A percentile compares a stretch with the other conserved stretches of the same genome.
Evolutionary conservation across 1,140 invertebrate species (phyloP).

Genomic region (Meteorus sp.): DNA sequence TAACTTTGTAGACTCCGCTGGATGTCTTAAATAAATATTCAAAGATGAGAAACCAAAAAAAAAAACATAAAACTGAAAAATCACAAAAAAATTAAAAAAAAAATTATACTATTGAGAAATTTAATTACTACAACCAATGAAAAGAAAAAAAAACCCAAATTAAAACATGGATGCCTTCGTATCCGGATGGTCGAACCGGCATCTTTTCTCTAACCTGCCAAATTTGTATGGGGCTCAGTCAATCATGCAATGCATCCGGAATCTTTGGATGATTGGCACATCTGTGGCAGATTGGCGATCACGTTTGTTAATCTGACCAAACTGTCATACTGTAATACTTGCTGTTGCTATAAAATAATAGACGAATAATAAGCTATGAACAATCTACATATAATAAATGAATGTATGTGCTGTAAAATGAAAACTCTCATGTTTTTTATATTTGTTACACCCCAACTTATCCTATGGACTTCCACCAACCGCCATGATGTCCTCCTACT

Average conservation of each 20-base stretch:
- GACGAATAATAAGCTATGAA: constrained; percentile 57
- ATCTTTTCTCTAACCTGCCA: constrained; percentile 48
- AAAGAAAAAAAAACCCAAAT: constrained; percentile 31
- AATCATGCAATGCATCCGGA: constrained; percentile 46
- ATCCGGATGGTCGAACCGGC: constrained; percentile 49
- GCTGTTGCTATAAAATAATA: constrained; percentile 54
- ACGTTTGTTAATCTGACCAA: constrained; percentile 55
- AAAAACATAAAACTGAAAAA: constrained; percentile 9
- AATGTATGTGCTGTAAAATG: constrained; percentile 55
- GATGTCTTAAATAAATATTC: constrained; percentile 46
- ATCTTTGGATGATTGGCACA: constrained; percentile 37
- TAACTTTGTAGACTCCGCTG: constrained; percentile 47
- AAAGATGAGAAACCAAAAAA: constrained; percentile 18
- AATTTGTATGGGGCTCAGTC: constrained; percentile 50
- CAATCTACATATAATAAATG: constrained; percentile 60
- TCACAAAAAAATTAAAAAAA: constrained; percentile 21
- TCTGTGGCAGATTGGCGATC: constrained; percentile 46
- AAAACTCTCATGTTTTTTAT: constrained; percentile 16
- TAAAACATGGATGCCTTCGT: constrained; percentile 44
- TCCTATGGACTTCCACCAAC: not conserved
- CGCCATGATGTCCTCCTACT: not conserved
- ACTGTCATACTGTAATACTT: constrained; percentile 54
- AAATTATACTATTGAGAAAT: constrained; percentile 37
- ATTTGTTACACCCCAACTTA: not conserved
- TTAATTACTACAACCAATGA: constrained; percentile 35